Evolutionary conservation across 1,140 invertebrate genomes (phyloP), one percentile per base, ranked within the genome.

Genomic region (Sweltsa coloradensis): DNA sequence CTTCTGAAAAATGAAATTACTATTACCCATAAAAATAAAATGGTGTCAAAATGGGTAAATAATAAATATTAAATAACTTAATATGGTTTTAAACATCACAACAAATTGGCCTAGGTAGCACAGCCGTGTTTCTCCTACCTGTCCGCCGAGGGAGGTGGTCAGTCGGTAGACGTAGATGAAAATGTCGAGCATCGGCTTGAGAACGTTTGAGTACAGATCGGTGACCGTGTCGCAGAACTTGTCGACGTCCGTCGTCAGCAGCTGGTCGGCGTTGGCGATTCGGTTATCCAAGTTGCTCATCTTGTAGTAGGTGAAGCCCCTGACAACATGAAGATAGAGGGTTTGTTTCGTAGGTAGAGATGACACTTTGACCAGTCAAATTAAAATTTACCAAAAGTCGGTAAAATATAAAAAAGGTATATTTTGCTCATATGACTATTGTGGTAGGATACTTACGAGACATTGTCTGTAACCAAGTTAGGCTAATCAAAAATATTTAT

Each of bases 161-260:
- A 98, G 69, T 58, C 85, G 81, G 56, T 93, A 88, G 11, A 97
- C 80, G 64, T 97, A 98, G 52, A 98, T 85, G 29, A 84, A 70
- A 34, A 98, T 96, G 66, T 98, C 95, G 48, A 98, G 64, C 4
- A 95, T 59, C 0, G 96, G 96, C 70, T 99, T 99, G 53, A 89
- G 89, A n/a, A 97, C 78, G 66, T 97, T 97, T 37, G 91, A 94
- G 67, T 99, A 99, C 1, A 98, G 69, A 60, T 97, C 90, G 7
- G 91, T 87, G 45, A 95, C 80, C 51, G 89, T 88, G 55, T 92
- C 86, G 64, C 92, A 97, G 68, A 99, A 97, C 65, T 93, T 94
- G 60, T 98, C 94, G 3, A 98, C 85, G 66, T 99, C 96, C 11
- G 87, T 91, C 5, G 94, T 97, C 31, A 99, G 68, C 19, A 98